Evolutionary conservation across 23 tunicate genomes (phyloP).

Genomic region (Halocynthia aurantium): DNA sequence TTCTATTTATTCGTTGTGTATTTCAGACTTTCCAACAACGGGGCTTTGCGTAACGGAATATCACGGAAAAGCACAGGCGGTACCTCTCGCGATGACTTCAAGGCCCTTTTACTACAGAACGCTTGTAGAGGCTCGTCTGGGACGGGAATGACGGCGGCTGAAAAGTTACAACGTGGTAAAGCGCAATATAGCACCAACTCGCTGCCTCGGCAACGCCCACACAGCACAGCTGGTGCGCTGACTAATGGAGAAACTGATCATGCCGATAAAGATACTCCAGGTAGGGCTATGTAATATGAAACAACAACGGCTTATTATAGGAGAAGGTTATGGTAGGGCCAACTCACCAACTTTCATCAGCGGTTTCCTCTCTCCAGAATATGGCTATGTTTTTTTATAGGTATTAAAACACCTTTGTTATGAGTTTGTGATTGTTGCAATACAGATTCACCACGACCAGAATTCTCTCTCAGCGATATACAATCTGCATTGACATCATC

Average conservation of each 20-base stretch:
- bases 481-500: slow-evolving; percentile 37
- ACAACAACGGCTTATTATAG: too few species aligned
- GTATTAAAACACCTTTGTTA: too few species aligned
- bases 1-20: background rate
- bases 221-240: slow-evolving; percentile 7
- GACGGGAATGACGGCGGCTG: slow-evolving; percentile 75
- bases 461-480: slow-evolving; percentile 39
- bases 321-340: too few species aligned
- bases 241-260: background rate
- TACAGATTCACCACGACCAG: slow-evolving; percentile 6
- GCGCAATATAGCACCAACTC: background rate
- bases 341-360: too few species aligned
- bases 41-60: slow-evolving; percentile 17
- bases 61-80: slow-evolving; percentile 22
- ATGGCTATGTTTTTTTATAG: too few species aligned
- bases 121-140: slow-evolving; percentile 55
- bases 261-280: slow-evolving; percentile 8
- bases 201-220: slow-evolving; percentile 13
- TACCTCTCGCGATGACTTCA: slow-evolving; percentile 77
- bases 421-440: background rate
- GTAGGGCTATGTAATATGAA: background rate
- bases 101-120: slow-evolving; percentile 75
- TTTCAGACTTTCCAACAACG: slow-evolving; percentile 17
- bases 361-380: too few species aligned
- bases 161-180: slow-evolving; percentile 38